phyloP scores from a whole-genome alignment of 1,140 invertebrate genomes.

The Galleria mellonella region DNA sequence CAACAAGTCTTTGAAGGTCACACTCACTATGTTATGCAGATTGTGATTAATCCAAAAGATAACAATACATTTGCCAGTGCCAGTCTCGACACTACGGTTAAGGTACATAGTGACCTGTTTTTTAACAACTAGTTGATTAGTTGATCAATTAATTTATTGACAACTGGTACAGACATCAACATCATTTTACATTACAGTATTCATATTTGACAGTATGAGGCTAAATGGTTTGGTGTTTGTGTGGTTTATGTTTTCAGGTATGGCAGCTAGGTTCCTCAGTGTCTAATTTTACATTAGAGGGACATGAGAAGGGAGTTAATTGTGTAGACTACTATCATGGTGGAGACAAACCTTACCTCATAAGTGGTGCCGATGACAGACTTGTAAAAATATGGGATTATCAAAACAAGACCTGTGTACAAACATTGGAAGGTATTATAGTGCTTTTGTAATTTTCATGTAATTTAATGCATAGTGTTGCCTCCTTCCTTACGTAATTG shows the following conservation, averaged over 20 bases:
- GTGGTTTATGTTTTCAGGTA: constrained; percentile 75
- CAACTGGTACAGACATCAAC: no score
- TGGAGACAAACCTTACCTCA: constrained; percentile 99
- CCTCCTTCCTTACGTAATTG: neutral
- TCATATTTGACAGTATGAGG: no score
- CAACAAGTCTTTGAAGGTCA: constrained; percentile 99
- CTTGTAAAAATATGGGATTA: constrained; percentile 99
- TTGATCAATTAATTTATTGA: no score
- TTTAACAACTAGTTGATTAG: neutral
- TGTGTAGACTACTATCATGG: constrained; percentile 99
- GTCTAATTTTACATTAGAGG: constrained; percentile 98
- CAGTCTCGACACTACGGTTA: constrained; percentile 97
- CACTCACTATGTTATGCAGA: constrained; percentile 99
- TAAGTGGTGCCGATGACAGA: constrained; percentile 98
- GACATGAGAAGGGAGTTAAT: constrained; percentile 99
- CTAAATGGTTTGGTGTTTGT: constrained; percentile 4
- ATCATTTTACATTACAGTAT: no score
- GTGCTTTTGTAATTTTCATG: neutral
- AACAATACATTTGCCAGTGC: constrained; percentile 99
- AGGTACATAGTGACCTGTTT: constrained; percentile 76
- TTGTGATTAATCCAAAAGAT: constrained; percentile 99
- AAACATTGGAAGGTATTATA: constrained; percentile 92
- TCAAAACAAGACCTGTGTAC: constrained; percentile 99
- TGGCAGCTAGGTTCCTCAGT: constrained; percentile 98
- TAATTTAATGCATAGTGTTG: neutral